Evolutionary conservation across 1,140 invertebrate species (phyloP), one percentile per base, ranked within the genome.

Genomic region (Caenorhabditis briggsae): DNA sequence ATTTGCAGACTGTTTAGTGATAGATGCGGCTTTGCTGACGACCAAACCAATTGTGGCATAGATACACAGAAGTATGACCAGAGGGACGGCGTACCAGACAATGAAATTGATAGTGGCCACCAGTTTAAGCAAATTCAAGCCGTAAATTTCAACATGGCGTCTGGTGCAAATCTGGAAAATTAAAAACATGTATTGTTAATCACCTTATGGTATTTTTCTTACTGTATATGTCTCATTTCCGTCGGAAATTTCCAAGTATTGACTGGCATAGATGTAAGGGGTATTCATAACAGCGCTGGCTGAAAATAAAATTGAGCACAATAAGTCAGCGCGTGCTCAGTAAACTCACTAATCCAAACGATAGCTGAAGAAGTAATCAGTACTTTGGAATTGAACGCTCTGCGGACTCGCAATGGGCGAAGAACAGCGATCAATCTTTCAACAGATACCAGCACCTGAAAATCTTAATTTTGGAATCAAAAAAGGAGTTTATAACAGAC

Each of bases 341-440:
- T 46, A 43, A 12, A 74, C 33, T 86, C 64, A 58, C 90, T 82
- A 11, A 86, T 61, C 90, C 90, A 91, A 3, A 91, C 90, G 25
- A 90, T 41, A n/a, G 89, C 82, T 20, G 90, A 65, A 70, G 88
- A 83, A 8, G 88, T 53, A 18, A 89, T 84, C 16, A 91, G 65
- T 7, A 91, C 88, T 70, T 56, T 83, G 50, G 84, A 86, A 83
- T 14, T 89, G 89, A 82, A 91, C 53, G 64, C 90, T 50, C 84
- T 89, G 82, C 46, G 88, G 82, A 91, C 90, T 3, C 89, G 56
- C 86, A 91, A 89, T 18, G 90, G 90, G 33, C 91, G 84, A n/a
- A 91, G 55, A 11, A 91, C 90, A 7, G 90, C 90, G 58, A 91
- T 90, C 78, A 92, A 90, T 55, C 90, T 87, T 85, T 91, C 90